phyloP scores from a whole-genome alignment of 2,888 invertebrate genomes.

The Plusia festucae region DNA sequence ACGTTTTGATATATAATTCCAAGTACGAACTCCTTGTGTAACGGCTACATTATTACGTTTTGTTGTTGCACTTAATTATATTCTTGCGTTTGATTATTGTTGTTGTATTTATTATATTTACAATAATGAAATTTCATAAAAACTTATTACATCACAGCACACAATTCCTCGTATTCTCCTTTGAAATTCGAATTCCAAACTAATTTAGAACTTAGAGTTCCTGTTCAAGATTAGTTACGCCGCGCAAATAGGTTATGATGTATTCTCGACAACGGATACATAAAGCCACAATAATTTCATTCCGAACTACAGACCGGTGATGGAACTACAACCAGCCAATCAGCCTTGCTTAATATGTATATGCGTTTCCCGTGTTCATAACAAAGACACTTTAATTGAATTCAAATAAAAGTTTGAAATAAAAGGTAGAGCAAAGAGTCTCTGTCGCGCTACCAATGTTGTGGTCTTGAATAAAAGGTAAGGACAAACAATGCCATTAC shows the following conservation, averaged over 20 bases:
- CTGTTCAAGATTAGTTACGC: background rate
- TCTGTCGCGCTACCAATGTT: background rate
- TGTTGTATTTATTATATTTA: no score
- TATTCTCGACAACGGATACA: background rate
- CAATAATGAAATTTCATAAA: no score
- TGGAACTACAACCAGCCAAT: background rate
- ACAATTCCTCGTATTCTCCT: no score
- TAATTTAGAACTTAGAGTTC: background rate
- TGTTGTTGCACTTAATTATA: no score
- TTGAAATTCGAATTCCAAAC: background rate
- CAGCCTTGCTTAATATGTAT: background rate
- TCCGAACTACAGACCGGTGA: background rate
- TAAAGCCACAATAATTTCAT: background rate
- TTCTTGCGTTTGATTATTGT: no score
- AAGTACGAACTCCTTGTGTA: no score
- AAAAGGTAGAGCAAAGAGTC: background rate
- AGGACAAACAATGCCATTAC: constrained; percentile 3
- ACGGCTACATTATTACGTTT: no score
- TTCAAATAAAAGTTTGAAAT: background rate
- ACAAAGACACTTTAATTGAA: background rate
- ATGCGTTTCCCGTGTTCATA: background rate
- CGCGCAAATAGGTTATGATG: background rate
- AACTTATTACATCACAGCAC: no score
- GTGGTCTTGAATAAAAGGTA: constrained; percentile 4
- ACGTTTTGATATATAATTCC: background rate